Evolutionary conservation across 2,888 invertebrate species (phyloP).

Genomic region (Catotricha subobsoleta): DNA sequence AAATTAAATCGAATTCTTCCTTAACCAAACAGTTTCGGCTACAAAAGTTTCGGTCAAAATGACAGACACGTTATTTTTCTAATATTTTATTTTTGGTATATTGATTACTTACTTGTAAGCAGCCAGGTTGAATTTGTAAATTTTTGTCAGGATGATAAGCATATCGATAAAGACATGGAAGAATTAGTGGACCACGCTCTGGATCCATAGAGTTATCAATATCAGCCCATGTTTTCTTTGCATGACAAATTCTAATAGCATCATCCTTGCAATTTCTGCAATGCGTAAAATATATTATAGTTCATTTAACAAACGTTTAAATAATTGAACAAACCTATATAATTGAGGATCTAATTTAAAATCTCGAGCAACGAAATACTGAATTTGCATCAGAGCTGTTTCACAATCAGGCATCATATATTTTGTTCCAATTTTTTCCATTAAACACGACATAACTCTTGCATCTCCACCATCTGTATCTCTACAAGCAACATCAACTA

Average conservation of each 20-base stretch:
- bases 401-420: constrained; percentile 82
- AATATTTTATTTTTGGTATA: background rate
- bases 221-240: constrained; percentile 57
- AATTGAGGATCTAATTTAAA: constrained; percentile 82
- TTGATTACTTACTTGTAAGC: constrained; percentile 19
- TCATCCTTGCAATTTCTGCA: constrained; percentile 63
- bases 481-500: constrained; percentile 60
- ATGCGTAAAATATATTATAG: background rate
- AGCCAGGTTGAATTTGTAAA: constrained; percentile 37
- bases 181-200: constrained; percentile 61
- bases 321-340: constrained; percentile 32
- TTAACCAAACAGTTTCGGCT: too few relatives aligned
- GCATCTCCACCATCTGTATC: constrained; percentile 58
- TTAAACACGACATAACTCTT: constrained; percentile 78
- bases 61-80: too few relatives aligned
- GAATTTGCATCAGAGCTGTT: constrained; percentile 80
- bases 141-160: constrained; percentile 36
- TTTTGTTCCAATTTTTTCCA: constrained; percentile 74
- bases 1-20: too few relatives aligned
- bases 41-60: too few relatives aligned
- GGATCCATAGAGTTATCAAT: constrained; percentile 43
- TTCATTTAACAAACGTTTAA: background rate
- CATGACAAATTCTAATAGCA: constrained; percentile 65
- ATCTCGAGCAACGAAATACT: constrained; percentile 91
- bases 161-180: constrained; percentile 78